These are phyloP conservation scores for Paramisgurnus dabryanus DNA, from an alignment of 2,113 vertebrate species.

Conservation along the genomic window DNA sequence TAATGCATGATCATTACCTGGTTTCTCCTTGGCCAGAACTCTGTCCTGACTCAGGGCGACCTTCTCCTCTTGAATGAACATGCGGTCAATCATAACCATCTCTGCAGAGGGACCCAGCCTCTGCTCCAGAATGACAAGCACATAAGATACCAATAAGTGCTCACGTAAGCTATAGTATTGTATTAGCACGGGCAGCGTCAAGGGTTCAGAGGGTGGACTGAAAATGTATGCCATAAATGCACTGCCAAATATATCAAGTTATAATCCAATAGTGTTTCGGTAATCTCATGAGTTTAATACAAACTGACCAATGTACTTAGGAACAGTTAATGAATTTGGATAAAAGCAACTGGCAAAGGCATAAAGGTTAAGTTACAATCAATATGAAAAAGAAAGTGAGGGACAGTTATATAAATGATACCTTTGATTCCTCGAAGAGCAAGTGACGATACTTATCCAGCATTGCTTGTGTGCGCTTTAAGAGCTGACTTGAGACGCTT, in stretches of 20 bases:
- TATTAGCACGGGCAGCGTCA: too few species aligned
- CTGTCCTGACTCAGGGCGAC: constrained; percentile 83
- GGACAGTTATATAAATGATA: constrained; percentile 58
- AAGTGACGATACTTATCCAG: constrained; percentile 91
- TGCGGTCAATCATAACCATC: constrained; percentile 97
- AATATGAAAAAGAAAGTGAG: constrained; percentile 10
- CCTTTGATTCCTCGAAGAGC: constrained; percentile 90
- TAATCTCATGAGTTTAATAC: too few species aligned
- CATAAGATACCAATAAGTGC: background rate
- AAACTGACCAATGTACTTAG: too few species aligned
- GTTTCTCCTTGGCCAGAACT: constrained; percentile 89
- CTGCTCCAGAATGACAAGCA: constrained; percentile 66
- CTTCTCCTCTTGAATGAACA: constrained; percentile 97
- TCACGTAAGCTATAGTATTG: background rate
- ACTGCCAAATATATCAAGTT: too few species aligned
- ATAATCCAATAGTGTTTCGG: too few species aligned
- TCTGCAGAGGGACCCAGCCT: constrained; percentile 91
- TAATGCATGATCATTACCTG: constrained; percentile 70
- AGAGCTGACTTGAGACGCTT: constrained; percentile 83
- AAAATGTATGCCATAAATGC: too few species aligned
- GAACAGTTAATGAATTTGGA: too few species aligned
- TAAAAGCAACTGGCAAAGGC: too few species aligned
- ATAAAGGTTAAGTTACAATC: background rate
- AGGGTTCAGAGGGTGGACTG: too few species aligned
- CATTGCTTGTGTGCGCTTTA: constrained; percentile 92